Percentiles rank a stretch among this genome's conserved stretches.
Evolutionary conservation across 2,888 invertebrate genomes (phyloP).

Genomic region (Amphipoea lucens): DNA sequence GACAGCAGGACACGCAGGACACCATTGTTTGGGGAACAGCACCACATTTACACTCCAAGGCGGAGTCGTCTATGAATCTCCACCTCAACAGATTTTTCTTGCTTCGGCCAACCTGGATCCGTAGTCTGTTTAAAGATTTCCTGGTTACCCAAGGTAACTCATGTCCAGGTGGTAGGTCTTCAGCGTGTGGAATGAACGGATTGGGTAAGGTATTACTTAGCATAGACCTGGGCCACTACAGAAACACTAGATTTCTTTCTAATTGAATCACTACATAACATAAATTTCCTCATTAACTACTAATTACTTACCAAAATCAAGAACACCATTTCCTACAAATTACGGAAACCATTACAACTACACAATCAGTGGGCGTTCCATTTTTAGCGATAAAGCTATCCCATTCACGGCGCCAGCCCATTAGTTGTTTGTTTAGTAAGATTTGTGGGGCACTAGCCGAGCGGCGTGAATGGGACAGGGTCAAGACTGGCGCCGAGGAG

Average conservation of each 20-base stretch:
- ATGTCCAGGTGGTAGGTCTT: too few species aligned
- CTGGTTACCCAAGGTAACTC: too few species aligned
- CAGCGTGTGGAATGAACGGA: too few species aligned
- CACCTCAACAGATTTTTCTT: too few species aligned
- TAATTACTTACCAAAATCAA: slow-evolving; percentile 30
- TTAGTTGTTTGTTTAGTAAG: slow-evolving; percentile 72
- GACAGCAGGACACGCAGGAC: too few species aligned
- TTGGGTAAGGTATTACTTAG: not conserved
- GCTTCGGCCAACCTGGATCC: too few species aligned
- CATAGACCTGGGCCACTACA: not conserved
- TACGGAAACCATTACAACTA: slow-evolving; percentile 52
- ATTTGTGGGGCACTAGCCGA: slow-evolving; percentile 66
- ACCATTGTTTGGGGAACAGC: too few species aligned
- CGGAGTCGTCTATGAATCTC: too few species aligned
- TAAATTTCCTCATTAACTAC: slow-evolving; percentile 18
- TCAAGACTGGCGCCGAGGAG: slow-evolving; percentile 67
- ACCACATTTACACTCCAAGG: too few species aligned
- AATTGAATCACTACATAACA: not conserved
- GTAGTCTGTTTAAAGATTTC: too few species aligned
- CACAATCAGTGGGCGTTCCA: slow-evolving; percentile 53
- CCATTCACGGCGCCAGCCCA: slow-evolving; percentile 56
- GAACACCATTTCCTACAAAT: slow-evolving; percentile 35
- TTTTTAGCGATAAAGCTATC: slow-evolving; percentile 63
- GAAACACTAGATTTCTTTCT: not conserved
- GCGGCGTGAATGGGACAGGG: slow-evolving; percentile 57